Evolutionary conservation across 2,113 vertebrate genomes (phyloP), one percentile per base, ranked within the genome.

Genomic region (Syngnathoides biaculeatus): DNA sequence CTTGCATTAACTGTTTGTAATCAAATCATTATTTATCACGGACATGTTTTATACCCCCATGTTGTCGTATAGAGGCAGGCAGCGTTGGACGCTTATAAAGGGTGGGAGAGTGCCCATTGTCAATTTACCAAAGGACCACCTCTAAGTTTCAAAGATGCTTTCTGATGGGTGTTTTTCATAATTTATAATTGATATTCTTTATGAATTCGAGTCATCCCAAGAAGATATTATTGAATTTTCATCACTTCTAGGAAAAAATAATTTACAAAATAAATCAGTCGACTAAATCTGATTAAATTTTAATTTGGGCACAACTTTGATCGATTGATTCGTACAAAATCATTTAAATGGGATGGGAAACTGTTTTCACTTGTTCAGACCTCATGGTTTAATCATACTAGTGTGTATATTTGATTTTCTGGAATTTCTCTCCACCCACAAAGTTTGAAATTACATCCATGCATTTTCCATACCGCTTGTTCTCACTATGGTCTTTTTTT

Each of bases 1-100:
- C 87, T 84, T 90, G 84, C 85, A 89, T 90, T 88, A 90, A 89
- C 88, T 69, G 65, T 88, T 89, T 89, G 90, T 86, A 91, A 92
- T 91, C 87, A 89, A 89, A 91, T 89, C 86, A 91, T 80, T 85
- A 86, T 89, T 91, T 86, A 90, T 86, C 52, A 81, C 84, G 71
- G 76, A 81, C 71, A 68, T 82, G 78, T 78, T 89, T 88, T 90
- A 85, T 80, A 75, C 68, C 64, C 73, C 35, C 10, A 12, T 69
- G 76, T 82, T 83, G 77, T 89, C 85, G 84, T 83, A 71, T 72
- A 68, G 67, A 65, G 60, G 79, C 64, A 75, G 68, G n/a, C 64
- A 75, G 69, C 68, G 61, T 57, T 77, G 73, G 67, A 63, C 65
- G 75, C 68, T 64, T 65, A 45, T 48, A 64, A 64, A 50, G 68